Percentiles rank a stretch among this genome's conserved stretches.
These are phyloP conservation scores for Eidolon dupreanum DNA, from an alignment of 2,797 vertebrate species.

Conservation along the genomic window DNA sequence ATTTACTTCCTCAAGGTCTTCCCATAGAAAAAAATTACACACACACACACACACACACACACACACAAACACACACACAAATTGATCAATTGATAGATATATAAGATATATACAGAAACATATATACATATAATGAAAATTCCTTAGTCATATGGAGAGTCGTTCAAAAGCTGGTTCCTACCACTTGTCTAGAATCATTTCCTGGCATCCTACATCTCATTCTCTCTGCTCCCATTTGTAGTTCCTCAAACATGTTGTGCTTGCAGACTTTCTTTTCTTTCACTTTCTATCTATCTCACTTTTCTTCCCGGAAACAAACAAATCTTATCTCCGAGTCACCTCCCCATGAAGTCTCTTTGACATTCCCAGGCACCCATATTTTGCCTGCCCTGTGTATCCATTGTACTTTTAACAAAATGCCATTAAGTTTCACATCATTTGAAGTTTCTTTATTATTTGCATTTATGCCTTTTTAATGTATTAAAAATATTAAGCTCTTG, in stretches of 20 bases:
- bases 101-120: not conserved
- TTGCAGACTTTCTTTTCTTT: not conserved
- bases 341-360: not conserved
- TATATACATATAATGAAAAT: not conserved
- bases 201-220: not conserved
- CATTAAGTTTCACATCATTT: not conserved
- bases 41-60: too few relatives aligned
- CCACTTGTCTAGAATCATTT: not conserved
- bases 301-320: not conserved
- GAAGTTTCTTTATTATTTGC: not conserved
- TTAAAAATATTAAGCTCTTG: not conserved
- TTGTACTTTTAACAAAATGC: not conserved
- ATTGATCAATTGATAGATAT: too few relatives aligned
- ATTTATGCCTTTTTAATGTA: not conserved
- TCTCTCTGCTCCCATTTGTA: not conserved
- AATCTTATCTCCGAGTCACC: not conserved
- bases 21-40: not conserved
- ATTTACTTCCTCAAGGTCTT: not conserved
- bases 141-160: accelerated
- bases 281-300: not conserved
- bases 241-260: not conserved
- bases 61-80: too few relatives aligned
- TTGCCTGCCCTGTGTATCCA: not conserved
- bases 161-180: not conserved
- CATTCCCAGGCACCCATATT: not conserved